phyloP scores from a whole-genome alignment of 2,888 invertebrate species.

The Salticus scenicus region DNA sequence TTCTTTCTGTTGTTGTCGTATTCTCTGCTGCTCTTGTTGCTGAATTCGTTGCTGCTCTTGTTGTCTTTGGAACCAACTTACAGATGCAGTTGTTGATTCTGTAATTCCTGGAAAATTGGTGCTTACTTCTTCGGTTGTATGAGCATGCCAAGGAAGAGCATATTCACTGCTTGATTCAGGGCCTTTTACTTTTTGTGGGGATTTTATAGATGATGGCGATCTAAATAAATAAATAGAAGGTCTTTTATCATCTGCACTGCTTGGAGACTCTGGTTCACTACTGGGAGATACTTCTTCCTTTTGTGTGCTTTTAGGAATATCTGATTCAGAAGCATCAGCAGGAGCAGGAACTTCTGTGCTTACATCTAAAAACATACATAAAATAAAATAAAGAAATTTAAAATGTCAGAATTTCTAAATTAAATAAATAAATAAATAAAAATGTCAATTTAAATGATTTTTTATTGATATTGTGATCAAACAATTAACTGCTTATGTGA shows the following conservation, averaged over 20 bases:
- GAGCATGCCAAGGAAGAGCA: slow-evolving; percentile 41
- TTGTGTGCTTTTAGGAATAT: slow-evolving; percentile 29
- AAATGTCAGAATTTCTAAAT: not conserved
- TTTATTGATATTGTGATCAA: too few species aligned
- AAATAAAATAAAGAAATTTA: not conserved
- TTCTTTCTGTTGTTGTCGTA: not conserved
- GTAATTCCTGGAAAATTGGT: slow-evolving; percentile 17
- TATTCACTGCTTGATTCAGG: slow-evolving; percentile 46
- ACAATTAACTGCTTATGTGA: too few species aligned
- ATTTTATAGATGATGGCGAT: slow-evolving; percentile 55
- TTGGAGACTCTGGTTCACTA: not conserved
- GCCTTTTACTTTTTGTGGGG: slow-evolving; percentile 42
- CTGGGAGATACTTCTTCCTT: not conserved
- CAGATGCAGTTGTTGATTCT: slow-evolving; percentile 10
- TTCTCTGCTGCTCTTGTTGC: not conserved
- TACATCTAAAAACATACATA: slow-evolving; percentile 21
- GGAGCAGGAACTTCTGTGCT: slow-evolving; percentile 13
- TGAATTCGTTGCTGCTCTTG: not conserved
- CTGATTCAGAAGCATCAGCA: slow-evolving; percentile 20
- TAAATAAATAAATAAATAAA: not conserved
- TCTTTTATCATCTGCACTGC: slow-evolving; percentile 10
- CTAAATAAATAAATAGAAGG: slow-evolving; percentile 30
- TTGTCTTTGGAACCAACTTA: not conserved
- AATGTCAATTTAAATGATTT: too few species aligned
- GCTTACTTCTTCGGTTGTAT: not conserved